phyloP scores from a whole-genome alignment of 2,113 vertebrate species.

The Cyprinodon brontotheroides region DNA sequence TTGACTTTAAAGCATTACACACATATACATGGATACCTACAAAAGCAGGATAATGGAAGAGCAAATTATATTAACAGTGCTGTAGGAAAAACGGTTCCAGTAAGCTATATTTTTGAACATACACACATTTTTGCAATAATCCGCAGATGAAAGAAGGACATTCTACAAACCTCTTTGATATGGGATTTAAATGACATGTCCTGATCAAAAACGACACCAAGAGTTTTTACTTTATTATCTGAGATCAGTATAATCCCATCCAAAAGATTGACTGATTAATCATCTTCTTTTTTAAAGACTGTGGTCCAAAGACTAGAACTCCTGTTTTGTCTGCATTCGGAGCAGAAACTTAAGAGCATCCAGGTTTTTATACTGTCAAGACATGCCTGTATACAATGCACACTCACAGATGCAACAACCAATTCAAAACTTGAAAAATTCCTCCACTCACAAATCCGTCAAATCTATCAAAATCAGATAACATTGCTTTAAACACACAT shows the following conservation, averaged over 20 bases:
- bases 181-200: no score
- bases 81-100: background rate
- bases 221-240: no score
- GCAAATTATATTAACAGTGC: slow-evolving; percentile 41
- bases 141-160: no score
- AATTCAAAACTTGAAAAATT: slow-evolving; percentile 34
- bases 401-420: slow-evolving; percentile 1
- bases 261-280: no score
- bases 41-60: slow-evolving; percentile 27
- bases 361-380: slow-evolving; percentile 20
- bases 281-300: no score
- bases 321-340: no score
- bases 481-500: slow-evolving; percentile 33
- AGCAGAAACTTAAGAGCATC: no score
- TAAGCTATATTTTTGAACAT: background rate
- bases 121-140: no score
- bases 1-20: slow-evolving; percentile 55
- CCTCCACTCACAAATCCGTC: slow-evolving; percentile 27
- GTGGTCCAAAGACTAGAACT: no score
- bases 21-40: background rate
- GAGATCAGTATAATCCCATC: no score
- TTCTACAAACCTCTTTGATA: no score
- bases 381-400: slow-evolving; percentile 15
- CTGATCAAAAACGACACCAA: no score
- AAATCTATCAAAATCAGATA: slow-evolving; percentile 53